Conservation (phyloP, 2,113 vertebrate genomes). For the Noturus placidus region DNA sequence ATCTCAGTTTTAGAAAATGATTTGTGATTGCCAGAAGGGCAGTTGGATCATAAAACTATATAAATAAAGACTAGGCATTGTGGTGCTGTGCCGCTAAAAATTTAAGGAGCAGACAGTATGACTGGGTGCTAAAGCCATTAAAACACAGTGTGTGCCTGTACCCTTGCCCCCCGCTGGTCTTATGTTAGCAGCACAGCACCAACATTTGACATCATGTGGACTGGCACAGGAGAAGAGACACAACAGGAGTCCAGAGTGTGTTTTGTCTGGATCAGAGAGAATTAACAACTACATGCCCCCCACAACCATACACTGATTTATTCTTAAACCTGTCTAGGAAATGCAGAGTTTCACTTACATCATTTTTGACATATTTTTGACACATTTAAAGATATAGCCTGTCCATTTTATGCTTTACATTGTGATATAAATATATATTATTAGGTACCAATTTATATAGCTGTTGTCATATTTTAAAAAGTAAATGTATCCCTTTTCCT, state of each 20-base stretch:
- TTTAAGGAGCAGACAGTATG: background rate
- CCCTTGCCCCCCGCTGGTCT: conserved; percentile 21
- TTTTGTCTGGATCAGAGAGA: conserved; percentile 48
- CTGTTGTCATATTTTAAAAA: background rate
- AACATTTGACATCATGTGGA: conserved; percentile 43
- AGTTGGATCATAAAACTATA: background rate
- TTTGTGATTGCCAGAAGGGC: background rate
- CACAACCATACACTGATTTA: conserved; percentile 9
- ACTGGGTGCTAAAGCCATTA: background rate
- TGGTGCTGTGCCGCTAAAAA: background rate
- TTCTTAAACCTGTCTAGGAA: background rate
- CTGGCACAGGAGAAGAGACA: conserved; percentile 39
- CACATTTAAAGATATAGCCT: background rate
- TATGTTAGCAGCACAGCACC: conserved; percentile 32
- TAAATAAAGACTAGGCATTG: background rate
- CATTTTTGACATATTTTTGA: background rate
- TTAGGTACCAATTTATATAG: background rate
- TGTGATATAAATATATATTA: background rate
- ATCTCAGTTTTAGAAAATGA: background rate
- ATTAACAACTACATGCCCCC: conserved; percentile 20
- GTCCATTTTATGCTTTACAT: background rate
- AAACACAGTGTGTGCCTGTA: background rate
- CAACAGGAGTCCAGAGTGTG: conserved; percentile 44
- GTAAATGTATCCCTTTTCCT: background rate
- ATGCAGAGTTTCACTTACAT: background rate